A percentile compares a stretch with the other conserved stretches of the same genome.
Conservation (phyloP, 2,888 invertebrate genomes). For the Phalera bucephala region DNA sequence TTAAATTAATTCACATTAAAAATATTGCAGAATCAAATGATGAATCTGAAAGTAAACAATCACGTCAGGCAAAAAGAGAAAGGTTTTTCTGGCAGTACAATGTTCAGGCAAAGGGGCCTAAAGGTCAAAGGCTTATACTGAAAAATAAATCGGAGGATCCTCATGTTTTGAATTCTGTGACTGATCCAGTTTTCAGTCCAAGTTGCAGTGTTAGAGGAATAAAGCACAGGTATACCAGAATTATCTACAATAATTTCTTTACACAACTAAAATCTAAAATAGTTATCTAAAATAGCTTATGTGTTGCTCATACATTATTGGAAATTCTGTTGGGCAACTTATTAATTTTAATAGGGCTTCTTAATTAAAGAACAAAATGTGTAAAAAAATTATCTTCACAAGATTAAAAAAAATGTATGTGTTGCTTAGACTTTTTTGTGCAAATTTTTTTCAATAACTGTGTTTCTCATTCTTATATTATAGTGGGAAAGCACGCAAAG, state of each 20-base stretch:
- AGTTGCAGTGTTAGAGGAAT: conserved; percentile 95
- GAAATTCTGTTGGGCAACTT: no score
- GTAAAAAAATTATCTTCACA: no score
- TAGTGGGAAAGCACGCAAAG: conserved; percentile 96
- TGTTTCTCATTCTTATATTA: conserved; percentile 28
- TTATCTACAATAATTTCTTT: no score
- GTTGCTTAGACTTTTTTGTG: no score
- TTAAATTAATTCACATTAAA: no score
- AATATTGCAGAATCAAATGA: conserved; percentile 85
- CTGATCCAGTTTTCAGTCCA: conserved; percentile 98
- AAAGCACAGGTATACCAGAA: conserved; percentile 87
- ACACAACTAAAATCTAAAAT: no score
- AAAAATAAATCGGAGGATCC: conserved; percentile 95
- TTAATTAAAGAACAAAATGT: no score
- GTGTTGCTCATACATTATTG: no score
- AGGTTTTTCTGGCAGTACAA: conserved; percentile 99
- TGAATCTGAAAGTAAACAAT: conserved; percentile 79
- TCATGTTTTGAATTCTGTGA: conserved; percentile 93
- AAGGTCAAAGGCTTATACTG: conserved; percentile 94
- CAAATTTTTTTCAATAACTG: no score
- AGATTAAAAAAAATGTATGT: no score
- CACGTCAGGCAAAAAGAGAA: conserved; percentile 86
- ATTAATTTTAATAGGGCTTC: no score
- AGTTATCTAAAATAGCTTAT: no score
- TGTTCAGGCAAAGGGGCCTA: conserved; percentile 98